phyloP scores from a whole-genome alignment of 2,113 vertebrate genomes.

The Burhinus bistriatus region DNA sequence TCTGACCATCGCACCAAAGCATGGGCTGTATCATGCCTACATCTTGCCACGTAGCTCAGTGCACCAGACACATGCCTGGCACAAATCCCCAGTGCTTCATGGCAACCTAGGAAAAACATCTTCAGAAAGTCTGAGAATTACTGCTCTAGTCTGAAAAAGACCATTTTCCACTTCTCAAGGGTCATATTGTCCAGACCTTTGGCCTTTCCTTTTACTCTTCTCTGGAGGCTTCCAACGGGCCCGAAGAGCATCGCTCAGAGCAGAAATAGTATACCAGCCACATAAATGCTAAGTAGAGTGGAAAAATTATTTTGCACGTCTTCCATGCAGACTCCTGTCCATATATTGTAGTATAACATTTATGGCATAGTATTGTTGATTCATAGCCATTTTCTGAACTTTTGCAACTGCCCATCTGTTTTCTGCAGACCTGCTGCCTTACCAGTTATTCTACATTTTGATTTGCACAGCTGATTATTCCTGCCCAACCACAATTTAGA shows the following conservation, averaged over 20 bases:
- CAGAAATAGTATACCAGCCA: background rate
- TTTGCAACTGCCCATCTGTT: slow-evolving; percentile 29
- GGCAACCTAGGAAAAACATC: background rate
- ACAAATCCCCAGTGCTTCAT: background rate
- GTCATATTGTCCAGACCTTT: background rate
- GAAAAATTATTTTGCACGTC: slow-evolving; percentile 15
- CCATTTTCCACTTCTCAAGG: background rate
- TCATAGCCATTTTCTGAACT: slow-evolving; percentile 12
- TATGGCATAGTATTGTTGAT: background rate
- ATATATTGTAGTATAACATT: background rate
- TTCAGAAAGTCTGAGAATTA: background rate
- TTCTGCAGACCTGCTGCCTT: slow-evolving; percentile 16
- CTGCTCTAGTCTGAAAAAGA: background rate
- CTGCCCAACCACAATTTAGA: background rate
- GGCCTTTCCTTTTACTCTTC: background rate
- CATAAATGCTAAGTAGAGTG: background rate
- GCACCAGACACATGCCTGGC: background rate
- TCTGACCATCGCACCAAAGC: background rate
- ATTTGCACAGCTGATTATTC: slow-evolving; percentile 51
- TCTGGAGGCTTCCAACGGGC: background rate
- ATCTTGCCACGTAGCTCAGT: background rate
- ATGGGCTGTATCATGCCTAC: fast-evolving
- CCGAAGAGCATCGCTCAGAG: fast-evolving
- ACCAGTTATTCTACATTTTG: slow-evolving; percentile 33
- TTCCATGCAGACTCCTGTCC: background rate